Evolutionary conservation across 2,888 invertebrate species (phyloP), one percentile per base, ranked within the genome.

Genomic region (Serrognathus titanus): DNA sequence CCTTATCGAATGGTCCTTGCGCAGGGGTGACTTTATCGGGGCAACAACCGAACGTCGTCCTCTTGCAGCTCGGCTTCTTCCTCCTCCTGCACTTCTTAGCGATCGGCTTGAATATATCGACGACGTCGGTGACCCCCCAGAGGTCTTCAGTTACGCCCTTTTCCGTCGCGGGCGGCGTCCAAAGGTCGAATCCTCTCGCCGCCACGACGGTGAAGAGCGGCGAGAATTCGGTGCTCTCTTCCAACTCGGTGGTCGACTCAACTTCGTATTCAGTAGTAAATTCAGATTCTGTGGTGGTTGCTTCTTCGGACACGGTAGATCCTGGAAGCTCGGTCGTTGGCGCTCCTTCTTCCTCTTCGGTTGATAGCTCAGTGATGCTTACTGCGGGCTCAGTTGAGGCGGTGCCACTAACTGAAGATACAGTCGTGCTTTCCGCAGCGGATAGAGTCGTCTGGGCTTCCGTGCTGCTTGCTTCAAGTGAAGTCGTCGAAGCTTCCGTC

Each of bases 11-110:
- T 9, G 93, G 91, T 69, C 93, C 96, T 67, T 82, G 80, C 8
- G 95, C 94, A 5, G 82, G 72, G 0, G 88, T 89, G 59, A 84
- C 83, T 40, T 85, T 86, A 74, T 95, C 93, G 31, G 88, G 87
- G 71, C 96, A 96, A 71, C 96, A 96, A 3, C 94, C 94, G 70
- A 86, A 93, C 66, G 82, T 76, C 7, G 86, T 81, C 9, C 79
- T 81, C 10, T 78, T 78, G 67, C 93, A 93, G n/a, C 78, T 73
- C 12, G 72, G 70, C 63, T 77, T 78, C 69, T 82, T 83, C 67
- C 80, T 82, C 61, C 76, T 82, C 1, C 81, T 79, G 65, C 84
- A 87, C 71, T 89, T 89, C 70, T 76, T 77, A 1, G 75, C 72
- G 60, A 77, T 79, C 48, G 78, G 80, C 1, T 79, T 80, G 38